phyloP scores from a whole-genome alignment of 2,888 invertebrate species.

The Lycocerus yunnanus region DNA sequence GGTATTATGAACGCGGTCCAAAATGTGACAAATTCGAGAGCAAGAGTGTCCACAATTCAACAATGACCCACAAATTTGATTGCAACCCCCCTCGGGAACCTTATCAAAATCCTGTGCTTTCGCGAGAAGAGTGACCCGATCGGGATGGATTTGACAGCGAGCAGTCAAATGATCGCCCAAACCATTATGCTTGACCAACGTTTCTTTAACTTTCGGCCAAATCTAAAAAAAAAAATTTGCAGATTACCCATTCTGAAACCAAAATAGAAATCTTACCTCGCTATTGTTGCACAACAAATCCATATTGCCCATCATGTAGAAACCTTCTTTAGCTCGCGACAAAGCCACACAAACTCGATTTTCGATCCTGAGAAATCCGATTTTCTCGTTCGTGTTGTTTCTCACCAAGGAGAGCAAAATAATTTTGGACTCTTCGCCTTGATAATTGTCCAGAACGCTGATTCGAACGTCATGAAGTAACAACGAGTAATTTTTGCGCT shows the following conservation, averaged over 20 bases:
- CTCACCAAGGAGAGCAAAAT: conserved; percentile 79
- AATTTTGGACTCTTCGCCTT: conserved; percentile 81
- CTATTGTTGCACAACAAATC: conserved; percentile 60
- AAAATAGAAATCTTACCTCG: conserved; percentile 35
- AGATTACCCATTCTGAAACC: not conserved
- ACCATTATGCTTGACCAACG: conserved; percentile 57
- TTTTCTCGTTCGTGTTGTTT: conserved; percentile 68
- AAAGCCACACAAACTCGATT: conserved; percentile 80
- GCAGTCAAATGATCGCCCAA: conserved; percentile 60
- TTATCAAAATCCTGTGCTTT: conserved; percentile 55
- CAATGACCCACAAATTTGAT: conserved; percentile 6
- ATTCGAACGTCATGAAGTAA: conserved; percentile 61
- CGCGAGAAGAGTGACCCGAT: conserved; percentile 52
- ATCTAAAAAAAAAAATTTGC: conserved; percentile 44
- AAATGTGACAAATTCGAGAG: conserved; percentile 63
- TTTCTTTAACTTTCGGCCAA: conserved; percentile 63
- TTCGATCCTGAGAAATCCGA: conserved; percentile 71
- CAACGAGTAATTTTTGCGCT: conserved; percentile 42
- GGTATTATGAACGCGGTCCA: conserved; percentile 59
- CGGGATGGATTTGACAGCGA: conserved; percentile 59
- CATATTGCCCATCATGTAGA: conserved; percentile 79
- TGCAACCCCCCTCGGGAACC: conserved; percentile 60
- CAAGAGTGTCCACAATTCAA: conserved; percentile 69
- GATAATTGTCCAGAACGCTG: conserved; percentile 77
- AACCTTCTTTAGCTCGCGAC: conserved; percentile 71